Percentiles rank a stretch among this genome's conserved stretches.
These are phyloP conservation scores for Drosophila ironensis DNA, from an alignment of 1,140 invertebrate genomes.

Conservation along the genomic window DNA sequence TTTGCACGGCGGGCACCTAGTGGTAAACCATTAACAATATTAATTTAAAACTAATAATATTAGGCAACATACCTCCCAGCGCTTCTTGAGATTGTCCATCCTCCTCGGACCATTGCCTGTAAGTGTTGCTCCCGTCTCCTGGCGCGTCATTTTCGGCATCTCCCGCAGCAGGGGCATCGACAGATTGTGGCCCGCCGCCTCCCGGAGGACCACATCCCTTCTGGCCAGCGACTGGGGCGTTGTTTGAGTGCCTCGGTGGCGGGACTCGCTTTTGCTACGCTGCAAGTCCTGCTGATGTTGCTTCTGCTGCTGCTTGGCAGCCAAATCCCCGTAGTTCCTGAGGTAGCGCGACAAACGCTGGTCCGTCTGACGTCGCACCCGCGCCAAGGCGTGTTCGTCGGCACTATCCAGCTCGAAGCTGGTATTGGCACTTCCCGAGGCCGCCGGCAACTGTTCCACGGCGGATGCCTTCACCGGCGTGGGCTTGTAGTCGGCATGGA, in stretches of 20 bases:
- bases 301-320: constrained; percentile 43
- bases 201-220: constrained; percentile 65
- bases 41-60: neutral
- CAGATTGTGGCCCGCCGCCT: constrained; percentile 60
- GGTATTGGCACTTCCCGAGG: constrained; percentile 50
- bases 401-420: constrained; percentile 64
- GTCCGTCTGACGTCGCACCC: constrained; percentile 63
- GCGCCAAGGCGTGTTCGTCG: constrained; percentile 65
- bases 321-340: constrained; percentile 72
- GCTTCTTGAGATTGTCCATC: constrained; percentile 64
- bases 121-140: constrained; percentile 29
- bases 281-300: constrained; percentile 22
- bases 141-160: constrained; percentile 79
- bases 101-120: constrained; percentile 26
- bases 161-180: constrained; percentile 77
- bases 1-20: constrained; percentile 76
- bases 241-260: constrained; percentile 69
- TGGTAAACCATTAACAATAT: neutral
- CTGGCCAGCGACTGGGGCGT: constrained; percentile 40
- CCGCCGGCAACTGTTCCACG: constrained; percentile 46
- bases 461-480: constrained; percentile 47
- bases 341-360: constrained; percentile 65
- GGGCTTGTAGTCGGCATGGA: constrained; percentile 60
- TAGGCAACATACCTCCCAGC: constrained; percentile 62
- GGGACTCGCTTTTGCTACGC: constrained; percentile 63